Evolutionary conservation across 1,140 invertebrate genomes (phyloP), one percentile per base, ranked within the genome.

Genomic region (Lerema accius): DNA sequence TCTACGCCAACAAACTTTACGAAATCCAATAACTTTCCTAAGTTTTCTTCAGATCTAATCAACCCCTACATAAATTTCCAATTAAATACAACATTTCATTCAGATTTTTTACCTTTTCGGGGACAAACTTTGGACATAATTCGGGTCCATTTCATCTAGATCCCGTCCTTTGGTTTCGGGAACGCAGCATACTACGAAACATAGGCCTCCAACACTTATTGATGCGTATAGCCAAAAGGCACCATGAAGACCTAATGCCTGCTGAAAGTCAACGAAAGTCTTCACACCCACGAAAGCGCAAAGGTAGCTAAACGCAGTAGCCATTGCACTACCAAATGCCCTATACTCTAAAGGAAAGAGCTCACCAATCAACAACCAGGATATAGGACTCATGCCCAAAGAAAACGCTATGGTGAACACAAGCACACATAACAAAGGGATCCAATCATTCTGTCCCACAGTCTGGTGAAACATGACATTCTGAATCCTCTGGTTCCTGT

Each of bases 211-310:
- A 0, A 97, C 93, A 1, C 96, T 96, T 76, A 98, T 94, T 35
- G 94, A 96, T 0, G 97, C 95, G 84, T 98, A 98, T 53, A 97
- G 92, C 96, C 96, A 98, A 87, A 98, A 98, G 0, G 96, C 95
- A 0, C 96, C 96, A 74, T 96, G 94, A 13, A 97, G 86, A 0
- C 96, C 96, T 11, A 98, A 90, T 7, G 93, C 83, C 78, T 94
- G 93, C 82, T 97, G 94, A 76, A 98, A 95, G 77, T 96, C 95
- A 49, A 96, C 94, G 86, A 97, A 98, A 7, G 96, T 96, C 82
- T 97, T 98, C 9, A 98, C 97, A 15, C 97, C 95, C n/a, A 97
- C 92, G 83, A 98, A 98, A 59, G 96, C 96, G 88, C 95, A 97
- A 14, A 96, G 93, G 92, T 98, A 98, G 84, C 95, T 97, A 83